These are phyloP conservation scores for Trachelus iudaicus DNA, from an alignment of 2,888 invertebrate species.

Conservation along the genomic window DNA sequence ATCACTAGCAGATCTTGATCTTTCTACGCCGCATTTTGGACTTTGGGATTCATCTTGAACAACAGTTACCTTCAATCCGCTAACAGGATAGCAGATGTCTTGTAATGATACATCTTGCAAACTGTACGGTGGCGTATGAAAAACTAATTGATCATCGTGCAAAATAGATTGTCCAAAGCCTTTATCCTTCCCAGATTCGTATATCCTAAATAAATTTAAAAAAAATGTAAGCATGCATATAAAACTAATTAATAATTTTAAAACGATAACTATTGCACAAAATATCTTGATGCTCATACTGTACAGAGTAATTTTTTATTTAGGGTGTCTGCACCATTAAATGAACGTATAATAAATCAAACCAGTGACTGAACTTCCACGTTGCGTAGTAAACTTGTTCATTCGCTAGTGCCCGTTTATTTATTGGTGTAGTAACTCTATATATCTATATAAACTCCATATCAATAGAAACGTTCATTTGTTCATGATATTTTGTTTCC, in stretches of 20 bases:
- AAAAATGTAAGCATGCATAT: constrained; percentile 18
- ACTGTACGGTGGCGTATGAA: constrained; percentile 90
- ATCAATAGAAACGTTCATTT: not conserved
- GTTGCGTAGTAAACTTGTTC: not conserved
- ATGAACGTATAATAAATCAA: not conserved
- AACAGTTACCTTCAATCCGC: constrained; percentile 44
- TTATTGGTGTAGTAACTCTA: not conserved
- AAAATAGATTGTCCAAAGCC: constrained; percentile 96
- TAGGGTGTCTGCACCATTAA: not conserved
- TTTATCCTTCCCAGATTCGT: constrained; percentile 82
- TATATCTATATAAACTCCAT: no score
- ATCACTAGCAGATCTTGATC: constrained; percentile 60
- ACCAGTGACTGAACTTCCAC: not conserved
- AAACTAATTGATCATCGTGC: constrained; percentile 86
- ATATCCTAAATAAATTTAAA: constrained; percentile 68
- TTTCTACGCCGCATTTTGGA: constrained; percentile 54
- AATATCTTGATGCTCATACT: not conserved
- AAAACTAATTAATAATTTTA: constrained; percentile 4
- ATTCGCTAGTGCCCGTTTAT: not conserved
- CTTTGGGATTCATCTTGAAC: constrained; percentile 43
- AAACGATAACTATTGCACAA: not conserved
- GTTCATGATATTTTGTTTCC: not conserved
- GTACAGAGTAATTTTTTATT: not conserved
- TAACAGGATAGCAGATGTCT: constrained; percentile 66
- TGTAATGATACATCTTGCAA: constrained; percentile 81